Conservation (phyloP, 2,888 invertebrate genomes). For the Minunthozetes semirufus region DNA sequence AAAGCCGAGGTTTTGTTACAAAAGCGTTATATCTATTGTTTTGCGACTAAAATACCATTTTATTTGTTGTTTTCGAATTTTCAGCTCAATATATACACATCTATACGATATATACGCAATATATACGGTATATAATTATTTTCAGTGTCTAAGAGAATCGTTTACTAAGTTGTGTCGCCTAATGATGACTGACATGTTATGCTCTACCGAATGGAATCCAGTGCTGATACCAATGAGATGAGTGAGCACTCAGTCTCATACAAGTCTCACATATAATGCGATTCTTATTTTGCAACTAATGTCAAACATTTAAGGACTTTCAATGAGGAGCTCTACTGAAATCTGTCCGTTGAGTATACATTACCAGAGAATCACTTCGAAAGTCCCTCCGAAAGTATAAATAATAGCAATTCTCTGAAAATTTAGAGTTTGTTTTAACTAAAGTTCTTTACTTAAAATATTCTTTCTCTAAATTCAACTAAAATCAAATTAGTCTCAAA, state of each 20-base stretch:
- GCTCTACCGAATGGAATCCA: background rate
- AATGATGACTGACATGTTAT: constrained; percentile 3
- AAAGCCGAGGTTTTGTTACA: background rate
- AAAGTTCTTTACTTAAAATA: background rate
- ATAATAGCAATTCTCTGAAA: background rate
- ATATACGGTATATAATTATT: too few species aligned
- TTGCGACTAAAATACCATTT: background rate
- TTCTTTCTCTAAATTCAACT: background rate
- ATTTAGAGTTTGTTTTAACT: background rate
- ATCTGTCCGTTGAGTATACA: background rate
- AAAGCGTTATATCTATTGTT: background rate
- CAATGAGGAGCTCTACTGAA: background rate
- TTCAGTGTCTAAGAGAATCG: constrained; percentile 8
- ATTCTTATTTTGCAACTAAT: background rate
- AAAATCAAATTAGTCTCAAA: constrained; percentile 12
- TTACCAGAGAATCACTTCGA: background rate
- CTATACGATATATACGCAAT: too few species aligned
- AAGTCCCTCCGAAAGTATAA: background rate
- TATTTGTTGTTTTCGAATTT: background rate
- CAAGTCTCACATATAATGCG: background rate
- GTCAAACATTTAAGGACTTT: background rate
- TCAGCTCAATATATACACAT: constrained; percentile 7
- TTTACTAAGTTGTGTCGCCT: constrained; percentile 4
- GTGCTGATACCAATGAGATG: background rate
- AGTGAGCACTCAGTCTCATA: background rate